These are phyloP conservation scores for Raja brachyura DNA, from an alignment of 2,113 vertebrate species.

Conservation along the genomic window DNA sequence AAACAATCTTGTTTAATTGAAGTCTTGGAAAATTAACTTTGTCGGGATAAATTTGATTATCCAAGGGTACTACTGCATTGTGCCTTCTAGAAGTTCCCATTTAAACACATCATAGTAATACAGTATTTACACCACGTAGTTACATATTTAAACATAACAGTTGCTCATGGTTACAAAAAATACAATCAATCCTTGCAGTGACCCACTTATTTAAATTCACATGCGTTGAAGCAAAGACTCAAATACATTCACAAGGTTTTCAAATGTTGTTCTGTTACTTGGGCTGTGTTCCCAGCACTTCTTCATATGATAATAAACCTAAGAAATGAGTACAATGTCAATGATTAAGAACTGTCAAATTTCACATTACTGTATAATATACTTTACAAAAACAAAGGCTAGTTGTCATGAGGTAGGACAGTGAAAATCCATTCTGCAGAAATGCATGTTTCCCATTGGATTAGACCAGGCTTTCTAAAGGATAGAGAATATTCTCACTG, in stretches of 20 bases:
- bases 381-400: no score
- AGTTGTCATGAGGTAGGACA: no score
- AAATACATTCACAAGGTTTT: conserved; percentile 75
- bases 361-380: background rate
- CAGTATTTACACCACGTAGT: no score
- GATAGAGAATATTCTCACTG: no score
- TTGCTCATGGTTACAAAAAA: background rate
- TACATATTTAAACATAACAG: no score
- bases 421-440: background rate
- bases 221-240: conserved; percentile 55
- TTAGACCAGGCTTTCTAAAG: no score
- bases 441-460: background rate
- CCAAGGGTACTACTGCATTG: background rate
- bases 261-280: conserved; percentile 72
- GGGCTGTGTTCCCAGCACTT: conserved; percentile 84
- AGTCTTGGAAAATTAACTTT: background rate
- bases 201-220: background rate
- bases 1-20: background rate
- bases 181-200: background rate
- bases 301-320: conserved; percentile 87
- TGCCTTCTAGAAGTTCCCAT: conserved; percentile 4
- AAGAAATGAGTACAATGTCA: conserved; percentile 5
- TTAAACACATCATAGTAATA: background rate
- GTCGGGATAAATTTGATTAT: background rate
- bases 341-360: background rate